Conservation (phyloP, 2,888 invertebrate species). For the Agonopterix alstromeriana region DNA sequence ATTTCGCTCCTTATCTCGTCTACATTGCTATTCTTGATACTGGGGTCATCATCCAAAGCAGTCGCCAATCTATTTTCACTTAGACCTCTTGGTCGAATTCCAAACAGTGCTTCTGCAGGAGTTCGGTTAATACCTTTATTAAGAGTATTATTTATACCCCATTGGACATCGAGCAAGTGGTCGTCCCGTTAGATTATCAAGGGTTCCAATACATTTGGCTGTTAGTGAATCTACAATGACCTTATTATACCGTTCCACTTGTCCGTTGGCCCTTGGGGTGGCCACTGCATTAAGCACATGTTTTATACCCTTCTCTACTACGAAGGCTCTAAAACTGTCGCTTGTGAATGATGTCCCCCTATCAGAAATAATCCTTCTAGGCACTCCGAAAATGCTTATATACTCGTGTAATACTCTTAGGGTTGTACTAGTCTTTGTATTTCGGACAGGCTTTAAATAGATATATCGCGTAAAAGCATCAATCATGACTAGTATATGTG, state of each 20-base stretch:
- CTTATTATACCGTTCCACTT: constrained; percentile 17
- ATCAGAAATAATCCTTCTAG: no score
- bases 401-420: neutral
- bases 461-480: constrained; percentile 4
- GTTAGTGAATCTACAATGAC: constrained; percentile 3
- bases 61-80: constrained; percentile 7
- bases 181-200: constrained; percentile 8
- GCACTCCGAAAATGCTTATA: no score
- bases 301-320: constrained; percentile 20
- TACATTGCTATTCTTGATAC: neutral
- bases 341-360: constrained; percentile 35
- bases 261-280: constrained; percentile 21
- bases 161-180: constrained; percentile 8
- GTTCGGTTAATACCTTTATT: constrained; percentile 7
- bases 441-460: constrained; percentile 3
- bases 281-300: constrained; percentile 22
- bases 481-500: constrained; percentile 5
- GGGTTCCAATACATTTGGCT: neutral
- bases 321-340: constrained; percentile 25
- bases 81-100: neutral
- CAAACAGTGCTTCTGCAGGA: constrained; percentile 9
- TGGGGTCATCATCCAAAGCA: constrained; percentile 4
- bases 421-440: neutral
- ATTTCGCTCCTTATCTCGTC: neutral
- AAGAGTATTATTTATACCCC: constrained; percentile 11